These are phyloP conservation scores for Toxostoma redivivum DNA, from an alignment of 2,113 vertebrate species.

Conservation along the genomic window DNA sequence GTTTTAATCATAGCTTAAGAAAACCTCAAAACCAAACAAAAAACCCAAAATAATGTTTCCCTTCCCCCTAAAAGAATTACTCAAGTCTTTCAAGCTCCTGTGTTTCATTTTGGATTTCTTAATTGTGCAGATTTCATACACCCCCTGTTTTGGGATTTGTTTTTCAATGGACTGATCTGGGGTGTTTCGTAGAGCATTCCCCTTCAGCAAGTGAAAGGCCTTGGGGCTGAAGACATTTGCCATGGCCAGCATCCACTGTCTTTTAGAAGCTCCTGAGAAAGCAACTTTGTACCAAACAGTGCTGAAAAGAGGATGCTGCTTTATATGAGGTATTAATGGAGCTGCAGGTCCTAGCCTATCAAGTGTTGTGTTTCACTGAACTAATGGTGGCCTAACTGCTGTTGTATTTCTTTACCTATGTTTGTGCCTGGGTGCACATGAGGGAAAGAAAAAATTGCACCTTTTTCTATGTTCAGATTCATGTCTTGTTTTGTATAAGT, in stretches of 20 bases:
- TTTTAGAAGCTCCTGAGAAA: neutral
- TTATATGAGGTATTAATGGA: accelerated
- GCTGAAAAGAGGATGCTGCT: neutral
- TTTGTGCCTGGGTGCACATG: neutral
- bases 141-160: neutral
- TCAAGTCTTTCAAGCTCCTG: neutral
- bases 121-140: neutral
- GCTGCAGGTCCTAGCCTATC: neutral
- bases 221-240: neutral
- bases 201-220: neutral
- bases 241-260: neutral
- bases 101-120: neutral
- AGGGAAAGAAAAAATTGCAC: neutral
- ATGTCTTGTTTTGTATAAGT: neutral
- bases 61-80: neutral
- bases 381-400: neutral
- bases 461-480: neutral
- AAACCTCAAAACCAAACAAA: neutral
- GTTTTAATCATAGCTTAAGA: neutral
- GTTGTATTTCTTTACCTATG: neutral
- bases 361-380: neutral
- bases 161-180: neutral
- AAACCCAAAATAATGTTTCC: neutral
- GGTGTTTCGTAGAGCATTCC: neutral
- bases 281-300: accelerated